Conservation (phyloP, 2,113 vertebrate species). For the Alosa alosa region DNA sequence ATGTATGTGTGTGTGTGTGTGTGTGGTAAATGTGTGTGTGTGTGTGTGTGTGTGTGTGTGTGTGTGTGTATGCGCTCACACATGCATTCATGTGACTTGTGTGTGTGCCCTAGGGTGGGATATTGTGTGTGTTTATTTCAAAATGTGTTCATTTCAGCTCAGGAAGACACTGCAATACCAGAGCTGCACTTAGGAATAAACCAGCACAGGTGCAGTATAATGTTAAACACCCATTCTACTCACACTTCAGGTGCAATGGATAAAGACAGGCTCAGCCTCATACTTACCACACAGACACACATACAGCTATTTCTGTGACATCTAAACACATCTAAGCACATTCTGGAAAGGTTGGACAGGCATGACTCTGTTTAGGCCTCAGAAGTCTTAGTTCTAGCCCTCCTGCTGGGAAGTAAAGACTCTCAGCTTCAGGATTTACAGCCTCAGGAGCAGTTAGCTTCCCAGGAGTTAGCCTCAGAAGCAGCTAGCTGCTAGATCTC, state of each 20-base stretch:
- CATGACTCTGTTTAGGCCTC: no score
- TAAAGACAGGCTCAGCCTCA: background rate
- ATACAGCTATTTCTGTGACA: no score
- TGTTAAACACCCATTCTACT: background rate
- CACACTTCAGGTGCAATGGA: background rate
- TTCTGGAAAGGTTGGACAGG: no score
- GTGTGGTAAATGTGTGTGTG: no score
- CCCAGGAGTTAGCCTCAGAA: no score
- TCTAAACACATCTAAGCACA: no score
- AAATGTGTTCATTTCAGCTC: slow-evolving; percentile 46
- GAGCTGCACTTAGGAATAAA: slow-evolving; percentile 68
- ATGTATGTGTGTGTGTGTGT: no score
- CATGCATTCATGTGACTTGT: background rate
- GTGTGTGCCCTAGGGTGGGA: background rate
- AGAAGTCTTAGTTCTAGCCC: no score
- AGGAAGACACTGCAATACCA: slow-evolving; percentile 48
- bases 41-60: background rate
- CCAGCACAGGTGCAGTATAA: slow-evolving; percentile 64
- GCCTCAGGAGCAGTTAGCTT: background rate
- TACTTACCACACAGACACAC: no score
- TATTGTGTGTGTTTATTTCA: background rate
- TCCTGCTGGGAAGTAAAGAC: no score
- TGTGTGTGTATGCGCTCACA: background rate
- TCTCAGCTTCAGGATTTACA: no score
- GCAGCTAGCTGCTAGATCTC: no score